Percentiles rank a stretch among this genome's conserved stretches.
Evolutionary conservation across 2,113 vertebrate species (phyloP).

Genomic region (Passer montanus): DNA sequence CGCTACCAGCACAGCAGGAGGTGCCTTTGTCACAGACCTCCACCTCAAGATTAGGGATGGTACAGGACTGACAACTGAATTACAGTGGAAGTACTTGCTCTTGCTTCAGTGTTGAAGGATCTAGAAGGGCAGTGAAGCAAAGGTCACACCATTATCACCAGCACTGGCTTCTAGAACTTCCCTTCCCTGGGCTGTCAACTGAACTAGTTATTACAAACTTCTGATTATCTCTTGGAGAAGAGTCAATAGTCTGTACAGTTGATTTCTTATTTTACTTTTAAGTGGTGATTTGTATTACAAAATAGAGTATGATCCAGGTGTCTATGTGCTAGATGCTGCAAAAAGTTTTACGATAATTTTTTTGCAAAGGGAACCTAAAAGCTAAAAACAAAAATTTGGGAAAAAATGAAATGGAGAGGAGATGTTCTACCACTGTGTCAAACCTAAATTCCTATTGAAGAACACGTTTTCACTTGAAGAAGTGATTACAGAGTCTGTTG

Average conservation of each 20-base stretch:
- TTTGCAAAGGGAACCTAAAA: neutral
- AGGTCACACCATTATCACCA: neutral
- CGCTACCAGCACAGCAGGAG: neutral
- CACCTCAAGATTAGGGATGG: neutral
- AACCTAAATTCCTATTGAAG: neutral
- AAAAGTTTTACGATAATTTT: neutral
- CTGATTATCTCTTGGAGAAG: neutral
- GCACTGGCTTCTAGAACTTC: neutral
- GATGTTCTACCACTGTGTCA: neutral
- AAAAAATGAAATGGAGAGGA: neutral
- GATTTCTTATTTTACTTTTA: neutral
- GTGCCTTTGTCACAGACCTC: neutral
- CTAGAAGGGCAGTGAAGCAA: accelerated
- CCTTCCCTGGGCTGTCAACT: neutral
- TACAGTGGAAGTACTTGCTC: neutral
- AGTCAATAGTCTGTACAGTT: neutral
- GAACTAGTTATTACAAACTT: neutral
- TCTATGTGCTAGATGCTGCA: neutral
- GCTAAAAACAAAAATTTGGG: neutral
- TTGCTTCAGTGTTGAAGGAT: neutral
- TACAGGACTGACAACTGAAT: neutral
- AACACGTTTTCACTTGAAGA: neutral
- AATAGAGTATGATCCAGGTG: neutral
- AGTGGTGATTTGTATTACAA: neutral
- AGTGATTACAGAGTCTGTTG: neutral